A percentile compares a stretch with the other conserved stretches of the same genome.
phyloP scores from a whole-genome alignment of 2,797 vertebrate species.

The Gephyroberyx darwinii region DNA sequence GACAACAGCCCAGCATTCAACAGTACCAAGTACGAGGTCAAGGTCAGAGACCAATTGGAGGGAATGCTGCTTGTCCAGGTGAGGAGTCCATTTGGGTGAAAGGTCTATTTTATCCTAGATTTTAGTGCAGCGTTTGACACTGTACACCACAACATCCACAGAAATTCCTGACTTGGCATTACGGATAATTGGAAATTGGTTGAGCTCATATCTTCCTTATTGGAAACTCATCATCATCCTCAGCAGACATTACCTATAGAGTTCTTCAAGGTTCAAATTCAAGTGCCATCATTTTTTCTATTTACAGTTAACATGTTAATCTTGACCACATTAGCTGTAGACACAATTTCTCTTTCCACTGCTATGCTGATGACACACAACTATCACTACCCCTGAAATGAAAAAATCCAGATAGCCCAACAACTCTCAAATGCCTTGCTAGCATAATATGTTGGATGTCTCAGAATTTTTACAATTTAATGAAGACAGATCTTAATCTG shows the following conservation, averaged over 20 bases:
- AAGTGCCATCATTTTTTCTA: neutral
- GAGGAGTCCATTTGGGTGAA: conserved; percentile 7
- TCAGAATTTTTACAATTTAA: no score
- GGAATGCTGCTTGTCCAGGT: conserved; percentile 82
- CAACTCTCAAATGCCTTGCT: no score
- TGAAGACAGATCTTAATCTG: no score
- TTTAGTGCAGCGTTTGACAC: no score
- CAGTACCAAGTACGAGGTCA: conserved; percentile 61
- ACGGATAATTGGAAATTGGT: neutral
- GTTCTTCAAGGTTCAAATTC: conserved; percentile 4
- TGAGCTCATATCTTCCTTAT: neutral
- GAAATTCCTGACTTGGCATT: no score
- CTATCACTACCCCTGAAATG: neutral
- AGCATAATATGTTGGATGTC: no score
- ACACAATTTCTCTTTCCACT: neutral
- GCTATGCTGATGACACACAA: neutral
- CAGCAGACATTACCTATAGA: neutral
- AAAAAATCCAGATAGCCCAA: no score
- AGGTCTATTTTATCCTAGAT: no score
- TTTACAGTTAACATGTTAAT: neutral
- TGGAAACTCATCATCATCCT: neutral
- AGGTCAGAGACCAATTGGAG: conserved; percentile 75
- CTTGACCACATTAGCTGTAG: no score
- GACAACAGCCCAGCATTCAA: conserved; percentile 83
- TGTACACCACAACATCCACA: no score